Percentiles rank a stretch among this genome's conserved stretches.
These are phyloP conservation scores for Podarcis siculus DNA, from an alignment of 2,797 vertebrate species.

Conservation along the genomic window DNA sequence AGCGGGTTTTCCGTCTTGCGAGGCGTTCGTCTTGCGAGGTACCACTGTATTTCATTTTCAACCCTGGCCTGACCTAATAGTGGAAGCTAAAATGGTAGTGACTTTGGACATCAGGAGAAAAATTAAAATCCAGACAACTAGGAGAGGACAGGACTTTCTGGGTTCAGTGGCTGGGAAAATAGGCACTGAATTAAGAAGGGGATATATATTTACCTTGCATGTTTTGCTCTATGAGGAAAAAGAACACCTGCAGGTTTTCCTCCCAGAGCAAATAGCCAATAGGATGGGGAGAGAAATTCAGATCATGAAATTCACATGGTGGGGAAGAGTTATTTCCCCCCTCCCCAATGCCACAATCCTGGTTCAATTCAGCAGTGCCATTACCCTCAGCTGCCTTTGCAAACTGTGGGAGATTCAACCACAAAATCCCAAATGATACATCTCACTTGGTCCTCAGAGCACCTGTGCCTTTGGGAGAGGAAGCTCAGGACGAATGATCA, in stretches of 20 bases:
- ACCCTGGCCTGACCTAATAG: too few relatives aligned
- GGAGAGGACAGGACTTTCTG: not conserved
- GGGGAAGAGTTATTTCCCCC: too few relatives aligned
- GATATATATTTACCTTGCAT: not conserved
- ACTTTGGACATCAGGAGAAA: not conserved
- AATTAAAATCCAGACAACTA: not conserved
- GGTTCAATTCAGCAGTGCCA: not conserved
- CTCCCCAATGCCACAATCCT: not conserved
- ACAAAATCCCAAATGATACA: not conserved
- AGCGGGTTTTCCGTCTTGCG: too few relatives aligned
- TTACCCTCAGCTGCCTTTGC: not conserved
- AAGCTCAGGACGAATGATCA: not conserved
- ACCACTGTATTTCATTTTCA: not conserved
- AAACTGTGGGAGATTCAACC: not conserved
- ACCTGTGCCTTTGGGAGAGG: not conserved
- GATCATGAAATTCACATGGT: too few relatives aligned
- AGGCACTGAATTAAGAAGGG: not conserved
- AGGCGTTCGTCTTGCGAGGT: too few relatives aligned
- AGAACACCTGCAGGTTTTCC: not conserved
- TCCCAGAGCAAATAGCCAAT: not conserved
- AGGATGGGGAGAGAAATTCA: not conserved
- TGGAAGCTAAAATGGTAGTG: not conserved
- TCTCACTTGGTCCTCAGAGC: not conserved
- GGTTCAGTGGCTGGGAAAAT: not conserved
- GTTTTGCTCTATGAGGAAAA: not conserved